Percentiles rank a stretch among this genome's conserved stretches.
These are phyloP conservation scores for Conchocele bisecta DNA, from an alignment of 2,888 invertebrate genomes.

Conservation along the genomic window DNA sequence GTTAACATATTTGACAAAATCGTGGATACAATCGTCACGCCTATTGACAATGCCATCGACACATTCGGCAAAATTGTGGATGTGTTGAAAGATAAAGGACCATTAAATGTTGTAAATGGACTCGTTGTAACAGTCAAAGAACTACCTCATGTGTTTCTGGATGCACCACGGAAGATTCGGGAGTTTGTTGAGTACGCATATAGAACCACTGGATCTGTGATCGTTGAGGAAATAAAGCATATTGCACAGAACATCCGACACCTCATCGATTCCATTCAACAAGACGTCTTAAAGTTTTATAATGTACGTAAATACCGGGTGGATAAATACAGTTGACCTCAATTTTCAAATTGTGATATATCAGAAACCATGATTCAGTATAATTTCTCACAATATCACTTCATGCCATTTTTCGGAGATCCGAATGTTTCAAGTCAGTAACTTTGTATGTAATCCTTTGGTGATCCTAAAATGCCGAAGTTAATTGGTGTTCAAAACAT, in stretches of 20 bases:
- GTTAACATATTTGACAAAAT: slow-evolving; percentile 61
- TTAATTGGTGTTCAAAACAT: too few species aligned
- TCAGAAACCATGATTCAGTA: too few species aligned
- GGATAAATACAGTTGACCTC: too few species aligned
- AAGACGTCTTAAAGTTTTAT: slow-evolving; percentile 45
- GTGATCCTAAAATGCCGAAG: too few species aligned
- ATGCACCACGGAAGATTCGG: slow-evolving; percentile 23
- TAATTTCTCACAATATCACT: too few species aligned
- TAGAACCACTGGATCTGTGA: slow-evolving; percentile 33
- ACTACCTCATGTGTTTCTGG: slow-evolving; percentile 39
- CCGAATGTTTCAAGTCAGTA: too few species aligned
- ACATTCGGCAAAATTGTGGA: slow-evolving; percentile 46
- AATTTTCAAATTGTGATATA: too few species aligned
- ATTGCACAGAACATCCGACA: slow-evolving; percentile 31
- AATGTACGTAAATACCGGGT: slow-evolving; percentile 27
- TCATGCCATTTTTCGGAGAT: too few species aligned
- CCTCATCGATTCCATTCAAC: slow-evolving; percentile 45
- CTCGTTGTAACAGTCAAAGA: slow-evolving; percentile 34
- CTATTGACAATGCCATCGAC: slow-evolving; percentile 48
- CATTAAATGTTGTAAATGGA: slow-evolving; percentile 26
- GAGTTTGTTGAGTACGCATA: slow-evolving; percentile 29
- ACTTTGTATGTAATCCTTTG: too few species aligned
- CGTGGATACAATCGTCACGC: slow-evolving; percentile 52
- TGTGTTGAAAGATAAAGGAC: slow-evolving; percentile 38
- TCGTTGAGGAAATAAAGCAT: slow-evolving; percentile 40